Evolutionary conservation across 2,888 invertebrate species (phyloP), one percentile per base, ranked within the genome.

Genomic region (Scaptomyza tumidula): DNA sequence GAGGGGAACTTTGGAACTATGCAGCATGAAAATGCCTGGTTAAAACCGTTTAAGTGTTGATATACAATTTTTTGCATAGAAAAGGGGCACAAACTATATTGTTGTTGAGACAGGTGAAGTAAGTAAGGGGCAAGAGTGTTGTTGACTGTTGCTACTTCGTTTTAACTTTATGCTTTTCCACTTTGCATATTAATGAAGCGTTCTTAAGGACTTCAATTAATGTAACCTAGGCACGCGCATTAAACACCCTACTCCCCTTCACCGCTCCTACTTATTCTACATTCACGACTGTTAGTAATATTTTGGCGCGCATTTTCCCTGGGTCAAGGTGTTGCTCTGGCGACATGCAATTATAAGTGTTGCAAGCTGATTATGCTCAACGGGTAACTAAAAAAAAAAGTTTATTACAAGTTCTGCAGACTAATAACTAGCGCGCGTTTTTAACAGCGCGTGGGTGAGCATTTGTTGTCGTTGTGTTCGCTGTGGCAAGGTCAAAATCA

Each of bases 111-210:
- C 19, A 37, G 48, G 49, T 35, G 31, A 35, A 53, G 39, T 16
- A 16, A 39, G 39, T 16, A n/a, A 39, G 13, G 37, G 14, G 39
- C n/a, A 13, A 45, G 39, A 29, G 2, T 61, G 55, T 19, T 19
- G 19, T 2, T 19, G 19, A n/a, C 19, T 24, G 24, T 3, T 66
- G 44, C 44, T 16, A 6, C 13, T 44, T 44, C 37, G n/a, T 37
- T n/a, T 39, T 39, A 39, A 27, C 37, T 52, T 52, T 35, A 19
- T 10, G n/a, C 35, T 11, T 39, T 37, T 27, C 53, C 81, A 78
- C 81, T 86, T 88, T 88, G 88, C 88, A 86, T 86, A 72, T 78
- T 88, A 81, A 86, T 86, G 88, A 81, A 71, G 71, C 59, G 62
- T 62, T 58, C 41, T 70, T 64, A 82, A 61, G 77, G 75, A 52